Base-by-base conservation (phyloP, 2,797 vertebrate genomes). In the Acanthurus leucopareius region DNA sequence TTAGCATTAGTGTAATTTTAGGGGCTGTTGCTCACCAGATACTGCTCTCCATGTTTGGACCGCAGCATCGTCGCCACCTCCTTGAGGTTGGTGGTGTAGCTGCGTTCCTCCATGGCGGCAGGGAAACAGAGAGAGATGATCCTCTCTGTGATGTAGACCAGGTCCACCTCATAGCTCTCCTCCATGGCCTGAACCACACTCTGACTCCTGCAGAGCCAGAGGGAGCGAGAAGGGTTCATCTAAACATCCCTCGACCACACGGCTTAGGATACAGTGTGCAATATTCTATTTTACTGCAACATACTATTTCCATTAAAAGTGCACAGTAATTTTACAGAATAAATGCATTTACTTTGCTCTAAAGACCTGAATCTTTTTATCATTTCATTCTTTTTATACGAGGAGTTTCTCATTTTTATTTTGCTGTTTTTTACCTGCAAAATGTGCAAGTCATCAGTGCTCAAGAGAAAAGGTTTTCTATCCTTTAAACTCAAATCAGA, bases 21-120 rank as follows among this genome's bases (percentile, higher is more conserved):
- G 7, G 3, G 3, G 8, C 4, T 0, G 15, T 15, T 56, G 9
- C 96, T 97, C 78, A 99, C 98, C 97, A 99, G 92, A 28, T 99
- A 99, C 85, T 95, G 96, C 77, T 97, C 96, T 0, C 96, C 97
- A 0, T 99, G 98, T 90, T 99, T 99, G 84, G 97, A 99, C 75
- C 94, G 96, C 83, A 99, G 96, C 98, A 99, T 99, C 57, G 96
- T 96, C 11, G 97, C 97, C 94, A 99, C 97, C 90, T 99, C 97
- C 0, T 95, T 96, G 75, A 99, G 95, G 93, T 98, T 96, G 89
- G 88, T 89, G 82, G 89, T 89, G 91, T 98, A 99, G 90, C 90
- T 97, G 84, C 95, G 96, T 86, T 98, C 97, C 10, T 97, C 97
- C 0, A 96, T 95, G 0, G 68, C 62, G 2, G 93, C 94, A 51